Conservation (phyloP, 2,888 invertebrate species). For the Cosmopolites sordidus region DNA sequence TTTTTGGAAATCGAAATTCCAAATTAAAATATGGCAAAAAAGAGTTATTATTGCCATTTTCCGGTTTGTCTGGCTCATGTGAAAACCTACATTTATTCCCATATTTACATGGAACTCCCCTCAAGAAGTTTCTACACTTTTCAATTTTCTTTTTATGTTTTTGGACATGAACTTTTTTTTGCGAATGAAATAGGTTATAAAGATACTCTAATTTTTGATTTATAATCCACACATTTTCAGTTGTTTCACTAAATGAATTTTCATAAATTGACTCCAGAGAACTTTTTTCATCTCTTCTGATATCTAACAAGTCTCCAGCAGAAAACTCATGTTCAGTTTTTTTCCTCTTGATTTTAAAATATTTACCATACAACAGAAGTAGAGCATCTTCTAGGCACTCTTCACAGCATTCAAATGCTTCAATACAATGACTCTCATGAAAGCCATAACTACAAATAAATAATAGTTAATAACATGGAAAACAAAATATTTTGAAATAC, state of each 20-base stretch:
- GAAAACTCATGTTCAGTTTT: constrained; percentile 47
- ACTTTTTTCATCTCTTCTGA: constrained; percentile 67
- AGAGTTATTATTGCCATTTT: constrained; percentile 43
- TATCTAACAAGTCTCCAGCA: constrained; percentile 57
- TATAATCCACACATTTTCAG: constrained; percentile 69
- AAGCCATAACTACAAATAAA: constrained; percentile 64
- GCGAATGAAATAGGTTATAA: constrained; percentile 48
- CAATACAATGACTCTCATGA: constrained; percentile 66
- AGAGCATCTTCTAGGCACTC: constrained; percentile 69
- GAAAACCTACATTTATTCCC: constrained; percentile 71
- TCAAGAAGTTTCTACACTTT: constrained; percentile 60
- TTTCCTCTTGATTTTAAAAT: constrained; percentile 51
- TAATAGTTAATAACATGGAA: not conserved
- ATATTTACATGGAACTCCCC: constrained; percentile 64
- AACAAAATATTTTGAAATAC: not conserved
- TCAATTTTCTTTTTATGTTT: constrained; percentile 52
- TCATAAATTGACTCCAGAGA: constrained; percentile 77
- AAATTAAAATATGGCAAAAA: constrained; percentile 56
- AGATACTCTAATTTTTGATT: constrained; percentile 65
- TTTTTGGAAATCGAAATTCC: constrained; percentile 70
- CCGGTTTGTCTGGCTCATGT: constrained; percentile 55
- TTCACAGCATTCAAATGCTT: constrained; percentile 65
- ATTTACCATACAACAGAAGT: constrained; percentile 66
- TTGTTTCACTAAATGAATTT: constrained; percentile 62
- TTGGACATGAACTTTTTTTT: constrained; percentile 46